Conservation (phyloP, 1,140 invertebrate species). For the Oreohelix idahoensis region DNA sequence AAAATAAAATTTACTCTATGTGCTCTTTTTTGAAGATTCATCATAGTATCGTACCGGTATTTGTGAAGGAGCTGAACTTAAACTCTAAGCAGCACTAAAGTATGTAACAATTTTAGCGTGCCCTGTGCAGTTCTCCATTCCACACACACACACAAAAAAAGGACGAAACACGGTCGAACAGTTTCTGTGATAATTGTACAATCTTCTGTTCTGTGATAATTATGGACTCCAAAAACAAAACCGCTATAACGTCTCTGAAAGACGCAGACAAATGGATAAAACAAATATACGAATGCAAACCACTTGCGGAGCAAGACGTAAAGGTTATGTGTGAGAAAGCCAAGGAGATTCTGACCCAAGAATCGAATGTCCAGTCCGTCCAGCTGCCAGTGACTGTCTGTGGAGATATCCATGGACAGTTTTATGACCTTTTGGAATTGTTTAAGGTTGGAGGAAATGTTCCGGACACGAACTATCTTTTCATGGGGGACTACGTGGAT, state of each 20-base stretch:
- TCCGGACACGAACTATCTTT: conserved; percentile 99
- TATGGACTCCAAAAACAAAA: not conserved
- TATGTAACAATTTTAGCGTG: no score
- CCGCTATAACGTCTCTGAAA: conserved; percentile 26
- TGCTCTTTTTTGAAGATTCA: no score
- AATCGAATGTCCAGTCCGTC: conserved; percentile 99
- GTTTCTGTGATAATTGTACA: no score
- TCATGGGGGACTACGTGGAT: conserved; percentile 99
- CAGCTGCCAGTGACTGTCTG: conserved; percentile 99
- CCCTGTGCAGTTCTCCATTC: no score
- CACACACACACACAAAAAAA: no score
- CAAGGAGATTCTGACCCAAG: conserved; percentile 98
- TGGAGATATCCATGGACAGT: conserved; percentile 99
- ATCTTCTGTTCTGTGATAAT: no score
- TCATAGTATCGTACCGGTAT: no score
- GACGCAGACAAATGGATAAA: conserved; percentile 99
- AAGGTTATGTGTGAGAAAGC: conserved; percentile 99
- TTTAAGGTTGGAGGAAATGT: conserved; percentile 99
- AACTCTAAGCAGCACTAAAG: no score
- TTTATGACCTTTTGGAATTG: conserved; percentile 99
- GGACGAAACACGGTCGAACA: no score
- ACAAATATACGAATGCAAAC: conserved; percentile 99
- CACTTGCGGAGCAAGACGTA: conserved; percentile 99
- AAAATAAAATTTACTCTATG: no score
- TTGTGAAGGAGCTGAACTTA: no score